Percentiles rank a stretch among this genome's conserved stretches.
These are phyloP conservation scores for Aplidium turbinatum DNA, from an alignment of 23 tunicate genomes.

Conservation along the genomic window DNA sequence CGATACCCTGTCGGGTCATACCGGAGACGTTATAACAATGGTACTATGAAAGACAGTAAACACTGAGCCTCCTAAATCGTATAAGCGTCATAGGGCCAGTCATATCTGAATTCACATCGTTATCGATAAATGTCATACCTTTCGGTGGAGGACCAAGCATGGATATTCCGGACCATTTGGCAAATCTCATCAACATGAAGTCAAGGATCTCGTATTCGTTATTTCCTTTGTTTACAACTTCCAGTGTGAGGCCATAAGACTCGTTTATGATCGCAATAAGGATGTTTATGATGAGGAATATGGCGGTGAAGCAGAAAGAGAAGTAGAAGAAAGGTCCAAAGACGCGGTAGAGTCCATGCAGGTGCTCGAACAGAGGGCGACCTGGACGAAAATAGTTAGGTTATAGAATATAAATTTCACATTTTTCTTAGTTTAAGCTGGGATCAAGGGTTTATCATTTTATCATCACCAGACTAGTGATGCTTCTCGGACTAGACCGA, in stretches of 20 bases:
- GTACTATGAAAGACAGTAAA: no score
- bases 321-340: conserved; percentile 94
- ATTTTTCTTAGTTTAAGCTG: neutral
- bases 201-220: conserved; percentile 90
- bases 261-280: conserved; percentile 95
- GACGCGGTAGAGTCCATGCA: conserved; percentile 55
- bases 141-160: neutral
- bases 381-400: conserved; percentile 32
- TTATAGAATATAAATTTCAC: neutral
- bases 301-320: conserved; percentile 84
- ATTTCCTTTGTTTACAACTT: conserved; percentile 12
- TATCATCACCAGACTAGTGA: no score
- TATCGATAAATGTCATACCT: no score
- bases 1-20: no score
- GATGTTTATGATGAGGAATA: conserved; percentile 85
- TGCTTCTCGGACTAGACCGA: no score
- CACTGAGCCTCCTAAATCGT: no score
- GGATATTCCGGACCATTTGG: conserved; percentile 79
- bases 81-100: no score
- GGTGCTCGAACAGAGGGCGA: conserved; percentile 56
- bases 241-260: conserved; percentile 67
- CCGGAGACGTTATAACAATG: no score
- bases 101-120: no score
- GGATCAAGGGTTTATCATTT: no score
- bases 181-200: conserved; percentile 85